Percentiles rank a stretch among this genome's conserved stretches.
phyloP scores from a whole-genome alignment of 1,140 invertebrate genomes.

The Neuroterus valhalla region DNA sequence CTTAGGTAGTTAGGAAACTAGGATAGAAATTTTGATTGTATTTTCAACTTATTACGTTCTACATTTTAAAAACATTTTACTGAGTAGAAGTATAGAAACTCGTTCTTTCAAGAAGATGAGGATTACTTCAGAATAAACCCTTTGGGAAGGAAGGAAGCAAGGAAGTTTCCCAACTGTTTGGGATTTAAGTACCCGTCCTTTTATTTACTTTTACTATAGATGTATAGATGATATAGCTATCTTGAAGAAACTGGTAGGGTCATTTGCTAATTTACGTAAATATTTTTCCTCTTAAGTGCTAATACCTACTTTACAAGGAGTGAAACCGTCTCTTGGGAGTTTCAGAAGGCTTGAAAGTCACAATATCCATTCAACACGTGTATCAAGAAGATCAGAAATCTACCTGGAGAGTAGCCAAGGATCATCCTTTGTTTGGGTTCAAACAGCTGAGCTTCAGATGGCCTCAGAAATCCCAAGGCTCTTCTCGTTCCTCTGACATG shows the following conservation, averaged over 20 bases:
- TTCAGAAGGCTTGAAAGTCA: neutral
- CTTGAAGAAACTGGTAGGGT: neutral
- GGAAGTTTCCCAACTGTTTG: neutral
- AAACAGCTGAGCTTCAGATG: neutral
- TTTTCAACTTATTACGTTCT: too few relatives aligned
- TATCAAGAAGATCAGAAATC: slow-evolving; percentile 15
- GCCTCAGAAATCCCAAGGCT: slow-evolving; percentile 9
- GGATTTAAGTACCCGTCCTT: neutral
- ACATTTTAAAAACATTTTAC: too few relatives aligned
- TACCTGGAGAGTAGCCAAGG: slow-evolving; percentile 39
- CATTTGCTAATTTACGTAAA: slow-evolving; percentile 1
- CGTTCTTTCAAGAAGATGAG: too few relatives aligned
- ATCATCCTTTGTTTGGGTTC: slow-evolving; percentile 47
- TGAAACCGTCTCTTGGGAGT: slow-evolving; percentile 7
- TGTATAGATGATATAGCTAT: neutral
- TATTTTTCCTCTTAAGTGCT: neutral
- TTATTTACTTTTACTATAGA: neutral
- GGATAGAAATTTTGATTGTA: too few relatives aligned
- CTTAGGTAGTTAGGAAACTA: too few relatives aligned
- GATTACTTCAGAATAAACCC: too few relatives aligned
- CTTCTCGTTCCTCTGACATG: slow-evolving; percentile 14
- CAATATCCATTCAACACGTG: slow-evolving; percentile 23
- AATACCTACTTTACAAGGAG: slow-evolving; percentile 2
- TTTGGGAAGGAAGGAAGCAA: too few relatives aligned
- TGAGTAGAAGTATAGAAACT: too few relatives aligned